Conservation (phyloP, 2,888 invertebrate species). For the Hirtodrosophila histrioides region DNA sequence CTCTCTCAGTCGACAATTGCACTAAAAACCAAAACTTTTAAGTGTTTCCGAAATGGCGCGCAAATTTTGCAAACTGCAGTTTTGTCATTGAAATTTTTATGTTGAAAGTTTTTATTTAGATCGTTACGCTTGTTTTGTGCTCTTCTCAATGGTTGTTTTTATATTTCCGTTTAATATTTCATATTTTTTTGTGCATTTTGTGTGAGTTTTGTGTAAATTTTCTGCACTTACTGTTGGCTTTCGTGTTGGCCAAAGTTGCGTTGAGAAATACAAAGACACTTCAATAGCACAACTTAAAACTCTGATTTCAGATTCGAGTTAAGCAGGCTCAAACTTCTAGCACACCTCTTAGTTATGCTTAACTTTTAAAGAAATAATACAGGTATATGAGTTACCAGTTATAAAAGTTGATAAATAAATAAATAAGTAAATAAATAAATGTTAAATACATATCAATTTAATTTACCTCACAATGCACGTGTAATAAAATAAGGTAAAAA, state of each 20-base stretch:
- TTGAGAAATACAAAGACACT: not conserved
- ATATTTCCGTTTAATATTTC: slow-evolving; percentile 27
- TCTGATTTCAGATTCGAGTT: too few relatives aligned
- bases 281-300: too few relatives aligned
- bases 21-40: slow-evolving; percentile 55
- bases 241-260: not conserved
- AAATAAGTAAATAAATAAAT: too few relatives aligned
- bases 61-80: slow-evolving; percentile 62
- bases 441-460: too few relatives aligned
- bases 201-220: slow-evolving; percentile 21
- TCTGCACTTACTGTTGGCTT: slow-evolving; percentile 13
- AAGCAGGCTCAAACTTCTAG: too few relatives aligned
- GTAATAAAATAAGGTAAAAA: too few relatives aligned
- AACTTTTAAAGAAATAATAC: too few relatives aligned
- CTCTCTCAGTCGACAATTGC: slow-evolving; percentile 19
- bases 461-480: too few relatives aligned
- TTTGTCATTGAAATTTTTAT: slow-evolving; percentile 64
- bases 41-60: slow-evolving; percentile 65
- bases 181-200: slow-evolving; percentile 14
- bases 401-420: too few relatives aligned
- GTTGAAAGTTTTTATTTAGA: slow-evolving; percentile 52
- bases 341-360: too few relatives aligned
- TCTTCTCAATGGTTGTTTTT: slow-evolving; percentile 17
- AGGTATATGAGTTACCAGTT: too few relatives aligned
- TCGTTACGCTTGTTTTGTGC: slow-evolving; percentile 47